Base-by-base conservation (phyloP, 1,140 invertebrate genomes). In the Bombus huntii region DNA sequence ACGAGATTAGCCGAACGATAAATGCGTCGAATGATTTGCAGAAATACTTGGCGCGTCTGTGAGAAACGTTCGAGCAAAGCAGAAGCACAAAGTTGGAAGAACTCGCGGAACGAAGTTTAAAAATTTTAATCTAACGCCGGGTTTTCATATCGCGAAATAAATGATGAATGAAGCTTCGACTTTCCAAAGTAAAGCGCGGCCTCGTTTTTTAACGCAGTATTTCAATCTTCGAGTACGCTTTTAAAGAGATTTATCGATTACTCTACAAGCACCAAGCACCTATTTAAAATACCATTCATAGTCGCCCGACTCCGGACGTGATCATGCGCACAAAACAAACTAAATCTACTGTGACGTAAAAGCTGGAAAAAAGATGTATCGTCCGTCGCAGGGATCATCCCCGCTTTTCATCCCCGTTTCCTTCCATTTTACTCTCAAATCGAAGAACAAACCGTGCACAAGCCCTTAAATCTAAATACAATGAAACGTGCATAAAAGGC, bases 251-350 rank as follows among this genome's bases (percentile, higher is more conserved):
- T 68, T 68, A 37, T 68, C 34, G 31, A 34, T 37, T 37, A 37
- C n/a, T 68, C 34, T 8, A 37, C 34, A 12, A 68, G 15, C 18
- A 37, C 31, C 22, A 37, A 37, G 18, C 31, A 34, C 31, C 28
- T 31, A 0, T 34, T 66, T 66, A 34, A 62, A 62, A 34, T 34
- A 18, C n/a, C 65, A 66, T 31, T 66, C 15, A 2, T 18, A 66
- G n/a, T 15, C n/a, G n/a, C 0, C n/a, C 34, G 1, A n/a, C 13
- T 66, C n/a, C 31, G 13, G 13, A 18, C n/a, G 2, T 18, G 10
- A 37, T 68, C 66, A 25, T 3, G 31, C 22, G 22, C 34, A 12
- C 22, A 15, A 66, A 34, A 66, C 28, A n/a, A 62, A n/a, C 59
- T 62, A 62, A 62, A 53, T 53, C 22, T 6, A 22, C 18, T 22